These are phyloP conservation scores for Molorchus minor DNA, from an alignment of 2,888 invertebrate genomes.

Conservation along the genomic window DNA sequence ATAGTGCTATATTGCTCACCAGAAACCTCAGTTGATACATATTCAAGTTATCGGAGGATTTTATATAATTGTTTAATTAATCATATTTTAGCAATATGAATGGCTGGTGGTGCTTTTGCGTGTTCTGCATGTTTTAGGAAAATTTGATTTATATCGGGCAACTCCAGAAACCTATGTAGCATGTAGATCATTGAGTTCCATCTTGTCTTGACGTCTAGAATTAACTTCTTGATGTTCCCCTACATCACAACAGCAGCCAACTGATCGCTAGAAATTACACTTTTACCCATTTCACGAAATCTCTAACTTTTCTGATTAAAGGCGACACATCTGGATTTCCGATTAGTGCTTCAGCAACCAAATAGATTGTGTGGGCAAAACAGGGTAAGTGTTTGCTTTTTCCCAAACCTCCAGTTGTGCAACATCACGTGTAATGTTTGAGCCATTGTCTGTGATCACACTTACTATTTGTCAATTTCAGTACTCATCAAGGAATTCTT, in stretches of 20 bases:
- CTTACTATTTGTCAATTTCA: slow-evolving; percentile 31
- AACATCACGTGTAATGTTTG: slow-evolving; percentile 38
- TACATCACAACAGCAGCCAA: slow-evolving; percentile 14
- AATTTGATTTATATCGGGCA: slow-evolving; percentile 17
- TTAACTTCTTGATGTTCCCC: slow-evolving; percentile 18
- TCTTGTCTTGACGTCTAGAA: slow-evolving; percentile 29
- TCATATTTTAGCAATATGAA: slow-evolving; percentile 38
- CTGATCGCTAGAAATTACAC: slow-evolving; percentile 23
- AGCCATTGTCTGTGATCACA: slow-evolving; percentile 38
- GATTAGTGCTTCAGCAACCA: slow-evolving; percentile 14
- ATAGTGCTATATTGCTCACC: too few species aligned
- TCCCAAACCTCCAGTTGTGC: slow-evolving; percentile 25
- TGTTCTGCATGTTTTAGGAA: slow-evolving; percentile 13
- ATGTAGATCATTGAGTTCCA: slow-evolving; percentile 32
- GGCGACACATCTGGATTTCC: slow-evolving; percentile 2
- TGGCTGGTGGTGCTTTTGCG: slow-evolving; percentile 17
- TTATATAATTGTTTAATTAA: slow-evolving; percentile 1
- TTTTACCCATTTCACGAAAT: slow-evolving; percentile 22
- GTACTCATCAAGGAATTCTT: slow-evolving; percentile 19
- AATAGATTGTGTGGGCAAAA: slow-evolving; percentile 39
- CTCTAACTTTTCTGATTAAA: slow-evolving; percentile 21
- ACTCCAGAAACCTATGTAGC: slow-evolving; percentile 24
- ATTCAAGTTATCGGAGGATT: too few species aligned
- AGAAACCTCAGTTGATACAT: too few species aligned
- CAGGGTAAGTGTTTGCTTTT: slow-evolving; percentile 38